Conservation (phyloP, 2,797 vertebrate species). For the Naso thynnoides region DNA sequence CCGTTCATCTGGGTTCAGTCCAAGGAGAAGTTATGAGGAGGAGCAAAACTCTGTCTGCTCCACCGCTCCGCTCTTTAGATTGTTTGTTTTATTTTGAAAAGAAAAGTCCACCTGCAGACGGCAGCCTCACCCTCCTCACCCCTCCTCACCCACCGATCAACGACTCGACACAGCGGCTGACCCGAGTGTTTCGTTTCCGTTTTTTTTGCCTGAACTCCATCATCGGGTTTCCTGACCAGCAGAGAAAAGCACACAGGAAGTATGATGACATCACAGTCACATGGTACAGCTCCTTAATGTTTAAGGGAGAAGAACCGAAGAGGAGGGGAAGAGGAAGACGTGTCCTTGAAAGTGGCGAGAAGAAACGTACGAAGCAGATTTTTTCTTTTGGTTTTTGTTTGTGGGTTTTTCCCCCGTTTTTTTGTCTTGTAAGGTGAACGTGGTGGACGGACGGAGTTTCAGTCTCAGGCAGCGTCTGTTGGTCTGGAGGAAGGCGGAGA, state of each 20-base stretch:
- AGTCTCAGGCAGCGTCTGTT: conserved; percentile 82
- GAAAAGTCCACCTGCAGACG: conserved; percentile 57
- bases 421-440: conserved; percentile 61
- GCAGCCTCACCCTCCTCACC: conserved; percentile 24
- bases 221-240: conserved; percentile 75
- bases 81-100: conserved; percentile 34
- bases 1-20: conserved; percentile 96
- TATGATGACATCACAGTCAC: conserved; percentile 62
- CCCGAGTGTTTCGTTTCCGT: neutral
- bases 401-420: conserved; percentile 69
- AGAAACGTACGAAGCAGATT: conserved; percentile 80
- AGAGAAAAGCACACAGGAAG: conserved; percentile 72
- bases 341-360: conserved; percentile 2
- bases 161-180: neutral
- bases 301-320: conserved; percentile 84
- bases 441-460: conserved; percentile 76
- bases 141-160: neutral
- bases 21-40: conserved; percentile 98
- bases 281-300: conserved; percentile 94
- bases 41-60: neutral
- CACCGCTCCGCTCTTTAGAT: conserved; percentile 13
- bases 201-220: conserved; percentile 14
- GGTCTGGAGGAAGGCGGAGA: conserved; percentile 60
- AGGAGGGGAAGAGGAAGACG: conserved; percentile 74
- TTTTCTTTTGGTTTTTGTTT: conserved; percentile 62